A percentile compares a stretch with the other conserved stretches of the same genome.
phyloP scores from a whole-genome alignment of 2,888 invertebrate species.

The Poecilus cupreus region DNA sequence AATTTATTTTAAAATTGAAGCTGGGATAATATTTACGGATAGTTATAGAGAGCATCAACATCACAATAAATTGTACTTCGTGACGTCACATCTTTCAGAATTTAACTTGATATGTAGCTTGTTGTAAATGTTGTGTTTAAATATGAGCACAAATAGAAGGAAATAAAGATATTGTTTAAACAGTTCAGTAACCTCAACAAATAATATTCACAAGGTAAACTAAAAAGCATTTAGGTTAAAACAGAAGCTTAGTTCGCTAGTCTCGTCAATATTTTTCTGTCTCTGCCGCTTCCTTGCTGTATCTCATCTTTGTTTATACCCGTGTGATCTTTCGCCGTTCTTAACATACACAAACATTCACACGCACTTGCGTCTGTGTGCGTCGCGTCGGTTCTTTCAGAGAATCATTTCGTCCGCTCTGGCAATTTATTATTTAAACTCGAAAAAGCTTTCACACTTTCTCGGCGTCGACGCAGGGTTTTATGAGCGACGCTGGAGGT shows the following conservation, averaged over 20 bases:
- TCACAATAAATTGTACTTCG: slow-evolving; percentile 3
- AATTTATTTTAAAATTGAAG: slow-evolving; percentile 2
- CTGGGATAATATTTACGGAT: neutral
- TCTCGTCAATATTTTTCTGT: slow-evolving; percentile 25
- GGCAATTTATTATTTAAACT: slow-evolving; percentile 69
- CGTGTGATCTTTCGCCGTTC: neutral
- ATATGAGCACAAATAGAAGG: too few species aligned
- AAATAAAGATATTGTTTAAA: too few species aligned
- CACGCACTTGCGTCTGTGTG: neutral
- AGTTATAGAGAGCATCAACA: neutral
- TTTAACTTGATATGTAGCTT: neutral
- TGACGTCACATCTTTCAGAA: neutral
- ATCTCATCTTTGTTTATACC: slow-evolving; percentile 2
- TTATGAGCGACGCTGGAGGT: slow-evolving; percentile 39
- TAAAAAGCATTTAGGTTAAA: neutral
- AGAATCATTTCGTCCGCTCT: slow-evolving; percentile 64
- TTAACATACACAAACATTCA: neutral
- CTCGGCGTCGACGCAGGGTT: slow-evolving; percentile 5
- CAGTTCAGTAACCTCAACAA: too few species aligned
- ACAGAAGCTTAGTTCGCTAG: neutral
- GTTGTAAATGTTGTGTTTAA: neutral
- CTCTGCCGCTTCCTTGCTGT: neutral
- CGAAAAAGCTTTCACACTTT: slow-evolving; percentile 67
- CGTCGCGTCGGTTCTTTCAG: slow-evolving; percentile 8
- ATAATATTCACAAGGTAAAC: neutral